These are phyloP conservation scores for Erynnis tages DNA, from an alignment of 2,888 invertebrate genomes.

Conservation along the genomic window DNA sequence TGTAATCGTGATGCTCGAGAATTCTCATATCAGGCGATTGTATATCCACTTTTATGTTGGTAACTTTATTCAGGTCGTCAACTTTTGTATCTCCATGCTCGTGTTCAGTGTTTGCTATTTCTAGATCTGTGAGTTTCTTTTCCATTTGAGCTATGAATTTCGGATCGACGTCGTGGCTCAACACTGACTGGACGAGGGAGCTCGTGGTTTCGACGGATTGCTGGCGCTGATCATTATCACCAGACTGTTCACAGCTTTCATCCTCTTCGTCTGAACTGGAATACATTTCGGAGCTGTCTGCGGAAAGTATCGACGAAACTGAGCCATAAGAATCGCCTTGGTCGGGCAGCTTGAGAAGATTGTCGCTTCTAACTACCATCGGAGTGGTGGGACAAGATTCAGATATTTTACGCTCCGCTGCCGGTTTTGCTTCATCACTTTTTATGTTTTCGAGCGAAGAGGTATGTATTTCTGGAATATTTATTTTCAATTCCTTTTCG, in stretches of 20 bases:
- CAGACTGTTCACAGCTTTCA: conserved; percentile 74
- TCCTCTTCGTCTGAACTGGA: conserved; percentile 71
- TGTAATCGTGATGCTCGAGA: conserved; percentile 9
- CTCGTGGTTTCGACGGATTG: conserved; percentile 78
- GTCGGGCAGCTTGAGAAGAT: conserved; percentile 62
- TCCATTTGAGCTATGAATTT: conserved; percentile 59
- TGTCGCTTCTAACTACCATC: conserved; percentile 55
- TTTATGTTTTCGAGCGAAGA: conserved; percentile 65
- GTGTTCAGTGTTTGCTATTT: conserved; percentile 39
- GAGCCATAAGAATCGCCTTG: conserved; percentile 66
- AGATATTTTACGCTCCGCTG: conserved; percentile 54
- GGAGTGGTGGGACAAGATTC: conserved; percentile 75
- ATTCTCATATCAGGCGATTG: conserved; percentile 18
- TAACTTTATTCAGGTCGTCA: conserved; percentile 15
- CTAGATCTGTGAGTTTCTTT: conserved; percentile 53
- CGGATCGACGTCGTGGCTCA: conserved; percentile 58
- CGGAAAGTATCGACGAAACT: conserved; percentile 67
- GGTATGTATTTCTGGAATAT: conserved; percentile 59
- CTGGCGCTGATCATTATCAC: no score
- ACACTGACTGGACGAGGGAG: conserved; percentile 79
- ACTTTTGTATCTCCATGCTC: conserved; percentile 29
- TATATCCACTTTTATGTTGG: conserved; percentile 18
- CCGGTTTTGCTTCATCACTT: conserved; percentile 39
- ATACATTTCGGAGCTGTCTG: conserved; percentile 71
- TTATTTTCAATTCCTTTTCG: conserved; percentile 28